These are phyloP conservation scores for Sympetrum striolatum DNA, from an alignment of 2,888 invertebrate species.

Conservation along the genomic window DNA sequence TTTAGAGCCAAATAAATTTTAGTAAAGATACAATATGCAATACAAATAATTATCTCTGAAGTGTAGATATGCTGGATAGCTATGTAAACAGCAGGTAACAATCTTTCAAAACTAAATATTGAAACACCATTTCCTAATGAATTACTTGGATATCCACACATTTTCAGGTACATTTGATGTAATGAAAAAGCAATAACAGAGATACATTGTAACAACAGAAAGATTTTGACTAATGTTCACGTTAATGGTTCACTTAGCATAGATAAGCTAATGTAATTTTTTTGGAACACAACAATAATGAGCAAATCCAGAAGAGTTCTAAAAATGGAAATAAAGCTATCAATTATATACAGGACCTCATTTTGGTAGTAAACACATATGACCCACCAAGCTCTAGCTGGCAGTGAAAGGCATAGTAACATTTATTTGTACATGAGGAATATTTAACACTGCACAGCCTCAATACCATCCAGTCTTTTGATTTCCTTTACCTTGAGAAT, in stretches of 20 bases:
- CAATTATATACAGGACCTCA: not conserved
- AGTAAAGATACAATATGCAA: not conserved
- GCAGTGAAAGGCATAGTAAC: constrained; percentile 35
- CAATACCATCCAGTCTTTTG: constrained; percentile 23
- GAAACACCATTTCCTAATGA: not conserved
- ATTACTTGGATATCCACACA: not conserved
- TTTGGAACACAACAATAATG: not conserved
- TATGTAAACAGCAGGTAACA: not conserved
- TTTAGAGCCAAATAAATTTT: not conserved
- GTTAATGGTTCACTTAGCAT: not conserved
- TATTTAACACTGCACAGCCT: constrained; percentile 33
- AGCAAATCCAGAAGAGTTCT: too few species aligned
- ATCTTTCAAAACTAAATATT: not conserved
- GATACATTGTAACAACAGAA: not conserved
- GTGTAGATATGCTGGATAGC: not conserved
- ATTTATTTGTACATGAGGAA: constrained; percentile 30
- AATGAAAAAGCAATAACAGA: not conserved
- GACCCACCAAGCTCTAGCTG: not conserved
- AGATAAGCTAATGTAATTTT: not conserved
- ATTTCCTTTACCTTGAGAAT: constrained; percentile 27
- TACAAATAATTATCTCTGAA: not conserved
- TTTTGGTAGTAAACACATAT: not conserved
- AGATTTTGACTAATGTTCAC: not conserved
- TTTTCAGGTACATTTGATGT: constrained; percentile 18
- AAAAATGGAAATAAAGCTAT: not conserved